Conservation (phyloP, 2,888 invertebrate species). For the Protonemura montana region DNA sequence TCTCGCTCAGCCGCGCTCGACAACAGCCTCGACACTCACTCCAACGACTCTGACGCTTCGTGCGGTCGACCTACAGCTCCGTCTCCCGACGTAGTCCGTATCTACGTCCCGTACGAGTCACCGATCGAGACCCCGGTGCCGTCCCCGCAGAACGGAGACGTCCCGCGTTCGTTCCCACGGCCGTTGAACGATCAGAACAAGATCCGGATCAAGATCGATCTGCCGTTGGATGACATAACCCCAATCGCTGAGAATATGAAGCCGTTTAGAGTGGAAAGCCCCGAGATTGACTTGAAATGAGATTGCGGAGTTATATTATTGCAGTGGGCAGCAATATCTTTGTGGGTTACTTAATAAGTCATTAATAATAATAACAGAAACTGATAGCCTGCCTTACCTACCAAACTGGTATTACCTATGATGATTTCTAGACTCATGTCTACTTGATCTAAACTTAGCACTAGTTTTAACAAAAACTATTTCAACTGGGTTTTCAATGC, state of each 20-base stretch:
- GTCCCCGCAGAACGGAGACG: slow-evolving; percentile 59
- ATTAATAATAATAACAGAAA: neutral
- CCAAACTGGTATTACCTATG: slow-evolving; percentile 2
- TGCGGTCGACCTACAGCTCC: slow-evolving; percentile 67
- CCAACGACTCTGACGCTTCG: slow-evolving; percentile 76
- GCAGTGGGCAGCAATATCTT: neutral
- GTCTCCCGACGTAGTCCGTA: slow-evolving; percentile 76
- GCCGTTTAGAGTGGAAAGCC: slow-evolving; percentile 51
- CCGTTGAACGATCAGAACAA: slow-evolving; percentile 70
- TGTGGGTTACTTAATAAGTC: neutral
- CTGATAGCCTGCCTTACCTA: neutral
- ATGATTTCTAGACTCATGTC: too few relatives aligned
- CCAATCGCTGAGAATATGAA: slow-evolving; percentile 53
- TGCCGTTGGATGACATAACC: slow-evolving; percentile 58
- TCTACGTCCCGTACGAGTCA: slow-evolving; percentile 75
- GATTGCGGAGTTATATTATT: too few relatives aligned
- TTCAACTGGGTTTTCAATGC: too few relatives aligned
- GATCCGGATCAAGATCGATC: slow-evolving; percentile 73
- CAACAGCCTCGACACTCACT: slow-evolving; percentile 78
- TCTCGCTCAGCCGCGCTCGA: slow-evolving; percentile 74
- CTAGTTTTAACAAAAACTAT: too few relatives aligned
- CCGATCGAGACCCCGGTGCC: slow-evolving; percentile 53
- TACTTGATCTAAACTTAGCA: too few relatives aligned
- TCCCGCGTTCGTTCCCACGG: slow-evolving; percentile 62
- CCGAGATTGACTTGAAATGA: slow-evolving; percentile 53